Conservation (phyloP, 2,113 vertebrate genomes). For the Ifrita kowaldi region DNA sequence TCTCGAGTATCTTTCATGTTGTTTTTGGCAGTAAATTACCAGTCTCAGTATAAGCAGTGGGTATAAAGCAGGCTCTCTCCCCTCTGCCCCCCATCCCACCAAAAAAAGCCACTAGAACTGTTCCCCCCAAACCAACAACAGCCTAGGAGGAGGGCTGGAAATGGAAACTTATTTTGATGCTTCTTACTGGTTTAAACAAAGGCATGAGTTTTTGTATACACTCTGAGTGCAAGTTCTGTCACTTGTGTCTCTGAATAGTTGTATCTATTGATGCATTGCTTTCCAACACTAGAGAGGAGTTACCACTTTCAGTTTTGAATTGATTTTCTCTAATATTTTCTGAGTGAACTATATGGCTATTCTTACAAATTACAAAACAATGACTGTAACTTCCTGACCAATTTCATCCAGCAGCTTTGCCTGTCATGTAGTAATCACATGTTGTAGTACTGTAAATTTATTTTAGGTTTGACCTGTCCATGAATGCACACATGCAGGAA, state of each 20-base stretch:
- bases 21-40: neutral
- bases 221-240: neutral
- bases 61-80: neutral
- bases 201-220: neutral
- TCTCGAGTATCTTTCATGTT: neutral
- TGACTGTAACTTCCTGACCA: neutral
- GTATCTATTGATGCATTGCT: neutral
- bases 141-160: neutral
- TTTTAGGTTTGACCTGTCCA: neutral
- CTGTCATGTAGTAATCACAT: neutral
- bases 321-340: neutral
- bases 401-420: neutral
- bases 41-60: neutral
- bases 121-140: fast-evolving
- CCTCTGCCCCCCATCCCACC: fast-evolving
- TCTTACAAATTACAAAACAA: neutral
- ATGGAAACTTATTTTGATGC: neutral
- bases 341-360: neutral
- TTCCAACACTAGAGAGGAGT: neutral
- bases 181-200: neutral
- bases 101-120: neutral
- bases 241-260: neutral
- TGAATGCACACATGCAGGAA: neutral
- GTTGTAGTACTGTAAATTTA: neutral
- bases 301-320: neutral